Percentiles rank a stretch among this genome's conserved stretches.
Evolutionary conservation across 2,113 vertebrate genomes (phyloP).

Genomic region (Engystomops pustulosus): DNA sequence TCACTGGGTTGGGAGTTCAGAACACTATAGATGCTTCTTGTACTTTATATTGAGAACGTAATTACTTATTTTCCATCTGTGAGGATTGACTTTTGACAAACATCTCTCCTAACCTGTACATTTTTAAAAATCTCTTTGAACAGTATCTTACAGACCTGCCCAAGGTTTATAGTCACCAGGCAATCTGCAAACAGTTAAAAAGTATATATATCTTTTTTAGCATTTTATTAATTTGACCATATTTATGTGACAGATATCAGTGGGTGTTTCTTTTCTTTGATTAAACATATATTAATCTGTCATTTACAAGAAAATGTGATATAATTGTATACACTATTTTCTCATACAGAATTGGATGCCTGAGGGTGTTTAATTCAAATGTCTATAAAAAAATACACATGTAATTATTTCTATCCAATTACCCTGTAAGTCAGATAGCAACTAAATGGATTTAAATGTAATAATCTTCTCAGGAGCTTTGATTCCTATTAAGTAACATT

Average conservation of each 20-base stretch:
- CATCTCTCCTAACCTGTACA: no score
- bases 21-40: no score
- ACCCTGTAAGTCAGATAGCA: slow-evolving; percentile 4
- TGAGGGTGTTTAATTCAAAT: slow-evolving; percentile 7
- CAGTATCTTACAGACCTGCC: no score
- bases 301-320: not conserved
- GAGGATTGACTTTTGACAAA: no score
- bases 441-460: slow-evolving; percentile 36
- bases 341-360: not conserved
- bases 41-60: no score
- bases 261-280: not conserved
- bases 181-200: no score
- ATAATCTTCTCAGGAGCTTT: slow-evolving; percentile 12
- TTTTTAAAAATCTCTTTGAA: no score
- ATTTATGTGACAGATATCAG: not conserved
- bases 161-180: no score
- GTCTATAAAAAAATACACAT: slow-evolving; percentile 5
- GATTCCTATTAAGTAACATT: slow-evolving; percentile 1
- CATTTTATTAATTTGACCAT: not conserved
- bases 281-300: not conserved
- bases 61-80: no score
- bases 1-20: no score
- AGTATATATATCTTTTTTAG: no score
- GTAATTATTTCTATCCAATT: slow-evolving; percentile 38
- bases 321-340: not conserved